These are phyloP conservation scores for Ornithorhynchus anatinus DNA, from an alignment of 2,113 vertebrate species.

Conservation along the genomic window DNA sequence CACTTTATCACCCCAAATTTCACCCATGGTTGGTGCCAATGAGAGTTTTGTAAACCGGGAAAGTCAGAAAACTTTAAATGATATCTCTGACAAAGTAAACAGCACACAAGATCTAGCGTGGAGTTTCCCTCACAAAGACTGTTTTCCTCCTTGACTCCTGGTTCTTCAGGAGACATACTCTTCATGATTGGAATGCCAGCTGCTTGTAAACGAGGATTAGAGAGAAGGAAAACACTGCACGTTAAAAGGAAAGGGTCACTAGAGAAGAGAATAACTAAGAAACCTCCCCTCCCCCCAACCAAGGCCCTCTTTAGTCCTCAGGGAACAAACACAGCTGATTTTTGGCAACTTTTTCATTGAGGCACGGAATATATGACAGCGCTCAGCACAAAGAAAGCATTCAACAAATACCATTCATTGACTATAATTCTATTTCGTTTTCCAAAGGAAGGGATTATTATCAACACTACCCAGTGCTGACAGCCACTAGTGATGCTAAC, in stretches of 20 bases:
- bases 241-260: conserved; percentile 11
- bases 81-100: background rate
- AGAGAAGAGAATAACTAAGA: background rate
- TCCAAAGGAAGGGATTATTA: no score
- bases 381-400: no score
- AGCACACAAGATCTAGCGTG: background rate
- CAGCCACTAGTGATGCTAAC: no score
- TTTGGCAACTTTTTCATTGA: background rate
- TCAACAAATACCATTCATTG: no score
- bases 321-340: background rate
- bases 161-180: conserved; percentile 1
- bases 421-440: no score
- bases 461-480: no score
- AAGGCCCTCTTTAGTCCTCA: conserved; percentile 9
- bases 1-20: conserved; percentile 7
- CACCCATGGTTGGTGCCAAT: conserved; percentile 6
- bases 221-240: background rate
- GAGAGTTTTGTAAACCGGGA: background rate
- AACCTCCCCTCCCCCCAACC: background rate
- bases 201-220: conserved; percentile 8
- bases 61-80: conserved; percentile 17
- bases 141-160: conserved; percentile 1
- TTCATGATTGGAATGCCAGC: conserved; percentile 3
- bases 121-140: background rate
- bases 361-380: no score